Percentiles rank a stretch among this genome's conserved stretches.
These are phyloP conservation scores for Rhingia rostrata DNA, from an alignment of 2,888 invertebrate species.

Conservation along the genomic window DNA sequence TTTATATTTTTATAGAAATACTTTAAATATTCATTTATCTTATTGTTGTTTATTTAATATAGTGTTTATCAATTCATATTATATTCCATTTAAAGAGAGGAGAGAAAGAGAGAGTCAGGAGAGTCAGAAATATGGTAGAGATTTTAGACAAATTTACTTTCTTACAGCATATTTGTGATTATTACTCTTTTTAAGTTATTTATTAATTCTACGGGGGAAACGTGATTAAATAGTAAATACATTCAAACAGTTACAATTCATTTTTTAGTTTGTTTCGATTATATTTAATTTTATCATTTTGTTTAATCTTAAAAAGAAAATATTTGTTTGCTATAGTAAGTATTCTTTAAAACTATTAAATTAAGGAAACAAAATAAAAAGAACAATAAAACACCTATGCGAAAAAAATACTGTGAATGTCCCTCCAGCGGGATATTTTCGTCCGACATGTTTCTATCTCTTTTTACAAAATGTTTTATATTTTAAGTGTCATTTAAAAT, in stretches of 20 bases:
- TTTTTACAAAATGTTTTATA: conserved; percentile 67
- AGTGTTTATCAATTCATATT: conserved; percentile 13
- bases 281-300: conserved; percentile 45
- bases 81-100: conserved; percentile 36
- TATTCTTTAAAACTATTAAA: conserved; percentile 61
- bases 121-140: conserved; percentile 35
- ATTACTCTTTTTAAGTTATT: conserved; percentile 21
- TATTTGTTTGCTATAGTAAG: conserved; percentile 36
- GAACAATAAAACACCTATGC: conserved; percentile 61
- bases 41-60: neutral
- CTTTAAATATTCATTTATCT: conserved; percentile 29
- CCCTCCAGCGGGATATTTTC: conserved; percentile 64
- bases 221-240: conserved; percentile 24
- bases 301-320: conserved; percentile 52
- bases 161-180: conserved; percentile 20
- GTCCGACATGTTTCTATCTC: conserved; percentile 58
- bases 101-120: neutral
- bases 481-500: conserved; percentile 50
- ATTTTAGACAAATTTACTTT: conserved; percentile 34
- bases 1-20: conserved; percentile 11
- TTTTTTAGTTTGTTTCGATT: conserved; percentile 43
- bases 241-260: conserved; percentile 51
- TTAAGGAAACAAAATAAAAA: conserved; percentile 40
- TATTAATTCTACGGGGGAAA: conserved; percentile 40
- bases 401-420: conserved; percentile 70